Evolutionary conservation across 2,888 invertebrate species (phyloP), one percentile per base, ranked within the genome.

Genomic region (Magallana nippona): DNA sequence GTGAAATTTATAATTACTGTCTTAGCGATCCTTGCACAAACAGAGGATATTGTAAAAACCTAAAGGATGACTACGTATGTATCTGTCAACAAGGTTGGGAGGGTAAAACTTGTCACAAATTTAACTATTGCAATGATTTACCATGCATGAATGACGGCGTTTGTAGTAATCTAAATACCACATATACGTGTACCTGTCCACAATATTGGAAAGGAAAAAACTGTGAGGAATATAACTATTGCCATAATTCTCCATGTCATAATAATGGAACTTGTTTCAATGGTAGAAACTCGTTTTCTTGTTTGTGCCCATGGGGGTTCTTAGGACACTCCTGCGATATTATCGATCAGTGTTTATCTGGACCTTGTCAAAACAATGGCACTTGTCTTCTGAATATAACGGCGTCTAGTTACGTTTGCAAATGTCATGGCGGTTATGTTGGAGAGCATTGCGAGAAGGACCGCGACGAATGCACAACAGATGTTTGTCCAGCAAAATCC

Each of bases 41-140:
- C 44, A 55, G 32, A 44, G 84, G 81, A 2, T 15, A 60, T 15
- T 84, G 84, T 82, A 55, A 44, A 3, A 84, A 84, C 58, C 13
- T 56, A 13, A 10, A 55, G 13, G 78, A 82, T 22, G 55, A 19
- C 1, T 84, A 77, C 22, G 55, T 57, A 44, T 84, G 84, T 44
- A 27, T 55, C 11, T 84, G 84, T 79, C 85, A 87, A 2, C 32
- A 86, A 2, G 85, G 80, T 22, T 88, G 84, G 81, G 86, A 88
- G 81, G 91, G 91, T 89, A 71, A 27, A 22, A 22, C 22, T 1
- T 71, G 71, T 71, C 2, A 71, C 0, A 56, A 55, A 11, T 56
- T 55, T 15, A 79, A 79, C 11, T 55, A 78, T 27, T 78, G 78
- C 27, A 15, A 8, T 17, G 55, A 79, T 55, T 55, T 57, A 22